A percentile compares a stretch with the other conserved stretches of the same genome.
Conservation (phyloP, 2,113 vertebrate genomes). For the Nothoprocta perdicaria region DNA sequence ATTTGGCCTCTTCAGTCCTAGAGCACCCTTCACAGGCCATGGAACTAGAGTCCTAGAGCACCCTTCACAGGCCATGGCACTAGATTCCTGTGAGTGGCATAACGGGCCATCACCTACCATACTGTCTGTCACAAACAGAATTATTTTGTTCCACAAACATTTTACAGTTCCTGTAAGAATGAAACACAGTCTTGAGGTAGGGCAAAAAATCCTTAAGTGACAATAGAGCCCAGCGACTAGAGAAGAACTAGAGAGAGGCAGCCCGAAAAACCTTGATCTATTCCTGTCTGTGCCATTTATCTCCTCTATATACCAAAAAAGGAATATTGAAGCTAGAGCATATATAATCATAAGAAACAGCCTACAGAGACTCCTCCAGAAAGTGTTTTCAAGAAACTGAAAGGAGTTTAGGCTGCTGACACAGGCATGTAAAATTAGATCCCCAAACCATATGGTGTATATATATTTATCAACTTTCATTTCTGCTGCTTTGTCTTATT, state of each 20-base stretch:
- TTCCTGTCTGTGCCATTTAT: conserved; percentile 57
- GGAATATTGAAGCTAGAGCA: conserved; percentile 39
- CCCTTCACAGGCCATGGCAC: too few species aligned
- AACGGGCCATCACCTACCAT: too few species aligned
- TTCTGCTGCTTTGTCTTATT: conserved; percentile 30
- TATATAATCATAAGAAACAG: conserved; percentile 55
- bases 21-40: too few species aligned
- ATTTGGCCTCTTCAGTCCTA: too few species aligned
- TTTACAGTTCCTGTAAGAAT: neutral
- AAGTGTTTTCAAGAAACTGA: conserved; percentile 65
- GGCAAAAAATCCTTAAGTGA: neutral
- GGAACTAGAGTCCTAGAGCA: too few species aligned
- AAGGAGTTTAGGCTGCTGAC: conserved; percentile 63
- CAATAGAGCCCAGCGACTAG: neutral
- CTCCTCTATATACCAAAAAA: conserved; percentile 29
- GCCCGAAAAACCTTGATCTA: conserved; percentile 52
- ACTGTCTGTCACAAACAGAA: neutral
- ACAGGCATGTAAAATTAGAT: conserved; percentile 63
- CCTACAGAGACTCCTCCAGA: conserved; percentile 68
- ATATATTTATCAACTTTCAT: conserved; percentile 58
- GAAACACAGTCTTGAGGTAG: neutral
- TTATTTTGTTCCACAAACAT: neutral
- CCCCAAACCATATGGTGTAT: conserved; percentile 66
- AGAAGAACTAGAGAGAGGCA: neutral
- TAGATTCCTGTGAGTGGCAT: too few species aligned